Conservation (phyloP, 2,888 invertebrate genomes). For the Caenorhabditis drosophilae region DNA sequence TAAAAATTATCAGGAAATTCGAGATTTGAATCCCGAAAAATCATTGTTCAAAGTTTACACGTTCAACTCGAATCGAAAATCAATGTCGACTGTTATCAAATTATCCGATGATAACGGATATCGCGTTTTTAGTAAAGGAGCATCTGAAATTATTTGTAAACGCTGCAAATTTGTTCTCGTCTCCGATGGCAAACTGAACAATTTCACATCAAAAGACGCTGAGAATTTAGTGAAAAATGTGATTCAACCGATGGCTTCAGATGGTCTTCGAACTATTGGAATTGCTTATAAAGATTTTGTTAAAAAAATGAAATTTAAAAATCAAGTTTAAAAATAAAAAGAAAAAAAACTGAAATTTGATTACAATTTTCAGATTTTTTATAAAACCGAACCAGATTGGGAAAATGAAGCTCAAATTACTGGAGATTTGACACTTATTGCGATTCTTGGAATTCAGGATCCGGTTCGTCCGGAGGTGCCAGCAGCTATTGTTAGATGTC, state of each 20-base stretch:
- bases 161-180: slow-evolving; percentile 91
- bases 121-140: slow-evolving; percentile 72
- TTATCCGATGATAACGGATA: slow-evolving; percentile 65
- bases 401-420: neutral
- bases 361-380: too few relatives aligned
- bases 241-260: slow-evolving; percentile 70
- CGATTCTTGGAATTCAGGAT: slow-evolving; percentile 73
- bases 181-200: slow-evolving; percentile 81
- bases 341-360: too few relatives aligned
- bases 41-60: slow-evolving; percentile 70
- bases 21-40: slow-evolving; percentile 71
- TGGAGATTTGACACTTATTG: slow-evolving; percentile 69
- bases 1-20: slow-evolving; percentile 70
- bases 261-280: slow-evolving; percentile 73
- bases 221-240: slow-evolving; percentile 66
- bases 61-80: slow-evolving; percentile 73
- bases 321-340: neutral
- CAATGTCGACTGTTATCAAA: slow-evolving; percentile 72
- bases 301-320: neutral
- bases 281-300: slow-evolving; percentile 71
- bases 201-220: slow-evolving; percentile 32
- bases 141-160: slow-evolving; percentile 72
- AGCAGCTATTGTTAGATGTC: slow-evolving; percentile 72
- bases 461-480: slow-evolving; percentile 73
- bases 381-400: neutral